Evolutionary conservation across 1,140 invertebrate genomes (phyloP).

Genomic region (Agrilus planipennis): DNA sequence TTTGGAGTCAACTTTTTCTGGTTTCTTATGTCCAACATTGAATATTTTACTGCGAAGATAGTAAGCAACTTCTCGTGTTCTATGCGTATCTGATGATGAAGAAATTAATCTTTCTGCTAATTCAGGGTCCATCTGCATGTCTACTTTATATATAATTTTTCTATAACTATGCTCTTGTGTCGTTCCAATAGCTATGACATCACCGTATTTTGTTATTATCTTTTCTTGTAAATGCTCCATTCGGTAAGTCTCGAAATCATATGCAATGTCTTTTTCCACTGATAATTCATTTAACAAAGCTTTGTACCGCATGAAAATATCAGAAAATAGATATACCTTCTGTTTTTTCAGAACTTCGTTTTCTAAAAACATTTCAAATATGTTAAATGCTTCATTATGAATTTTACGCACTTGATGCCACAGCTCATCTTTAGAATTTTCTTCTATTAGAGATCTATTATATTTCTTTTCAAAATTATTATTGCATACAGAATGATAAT

Average conservation of each 20-base stretch:
- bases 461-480: too few species aligned
- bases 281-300: constrained; percentile 18
- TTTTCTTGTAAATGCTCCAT: constrained; percentile 20
- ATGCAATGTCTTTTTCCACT: constrained; percentile 13
- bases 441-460: background rate
- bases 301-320: constrained; percentile 21
- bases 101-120: constrained; percentile 15
- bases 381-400: constrained; percentile 9
- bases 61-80: constrained; percentile 26
- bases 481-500: too few species aligned
- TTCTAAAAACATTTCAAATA: constrained; percentile 11
- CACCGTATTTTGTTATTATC: constrained; percentile 18
- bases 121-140: constrained; percentile 23
- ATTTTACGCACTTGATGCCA: constrained; percentile 8
- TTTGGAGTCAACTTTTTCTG: constrained; percentile 23
- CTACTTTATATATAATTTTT: constrained; percentile 28
- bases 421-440: background rate
- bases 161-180: constrained; percentile 14
- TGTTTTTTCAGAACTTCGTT: constrained; percentile 19
- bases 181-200: constrained; percentile 19
- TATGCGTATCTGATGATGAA: constrained; percentile 16
- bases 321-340: constrained; percentile 15
- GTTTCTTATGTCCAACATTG: constrained; percentile 12
- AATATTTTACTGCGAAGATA: constrained; percentile 23
- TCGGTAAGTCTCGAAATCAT: constrained; percentile 18